Base-by-base conservation (phyloP, 2,888 invertebrate genomes). In the Euproctis similis region DNA sequence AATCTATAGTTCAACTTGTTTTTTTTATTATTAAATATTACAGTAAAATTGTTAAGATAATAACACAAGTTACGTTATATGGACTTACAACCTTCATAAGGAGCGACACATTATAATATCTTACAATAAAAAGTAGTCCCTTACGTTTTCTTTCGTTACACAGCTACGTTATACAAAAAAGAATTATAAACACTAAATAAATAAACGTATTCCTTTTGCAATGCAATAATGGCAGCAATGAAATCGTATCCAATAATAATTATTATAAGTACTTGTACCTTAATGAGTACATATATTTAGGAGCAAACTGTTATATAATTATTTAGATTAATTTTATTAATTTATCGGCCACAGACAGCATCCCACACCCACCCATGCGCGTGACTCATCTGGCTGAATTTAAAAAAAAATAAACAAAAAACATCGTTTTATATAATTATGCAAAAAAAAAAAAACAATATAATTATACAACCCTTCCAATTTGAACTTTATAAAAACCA, bases 11-110 rank as follows among this genome's bases (percentile, higher is more conserved):
- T 64, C 59, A 63, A 62, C 55, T 61, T 55, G 56, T 67, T 68
- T 67, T n/a, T n/a, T n/a, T n/a, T n/a, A n/a, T n/a, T n/a, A n/a
- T n/a, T 67, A 67, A 66, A 70, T 70, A 73, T 64, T 65, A 69
- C 73, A 66, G 69, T 73, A 70, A 69, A 68, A 73, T 63, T 69
- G 69, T 73, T 74, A 71, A 63, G 59, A 61, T 70, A 76, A 75
- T 73, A 80, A 77, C 69, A 72, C 63, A 74, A 70, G 58, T 72
- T 73, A 77, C 61, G 61, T 72, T 75, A 76, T 52, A 53, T 75
- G 73, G 75, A 78, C 76, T 69, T 76, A 80, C 80, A 81, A 80
- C 80, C 78, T 80, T 80, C 63, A 61, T 66, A 81, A 76, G 77
- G 74, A 76, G 67, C 67, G 68, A 64, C 64, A 63, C 58, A 63